phyloP scores from a whole-genome alignment of 2,797 vertebrate species.

The Serranus cabrilla region DNA sequence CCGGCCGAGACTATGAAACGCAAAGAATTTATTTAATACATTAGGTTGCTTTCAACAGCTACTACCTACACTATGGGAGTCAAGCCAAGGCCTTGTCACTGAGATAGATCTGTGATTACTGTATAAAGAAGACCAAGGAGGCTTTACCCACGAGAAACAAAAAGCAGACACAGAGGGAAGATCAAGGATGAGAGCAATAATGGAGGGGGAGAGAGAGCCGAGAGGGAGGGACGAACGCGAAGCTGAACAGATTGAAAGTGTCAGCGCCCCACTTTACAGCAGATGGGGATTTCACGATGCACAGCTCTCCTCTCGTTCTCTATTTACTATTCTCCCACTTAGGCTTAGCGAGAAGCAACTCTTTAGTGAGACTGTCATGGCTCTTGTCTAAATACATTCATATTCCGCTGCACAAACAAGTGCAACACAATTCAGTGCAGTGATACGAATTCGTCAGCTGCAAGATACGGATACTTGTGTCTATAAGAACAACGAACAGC shows the following conservation, averaged over 20 bases:
- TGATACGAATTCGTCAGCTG: constrained; percentile 64
- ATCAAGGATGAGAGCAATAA: constrained; percentile 72
- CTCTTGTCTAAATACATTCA: constrained; percentile 64
- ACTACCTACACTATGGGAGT: constrained; percentile 31
- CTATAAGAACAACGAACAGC: constrained; percentile 57
- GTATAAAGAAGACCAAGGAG: constrained; percentile 54
- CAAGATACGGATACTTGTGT: constrained; percentile 51
- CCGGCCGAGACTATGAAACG: constrained; percentile 9
- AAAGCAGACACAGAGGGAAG: constrained; percentile 56
- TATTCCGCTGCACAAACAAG: constrained; percentile 65
- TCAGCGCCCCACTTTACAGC: constrained; percentile 78
- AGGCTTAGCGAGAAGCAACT: constrained; percentile 73
- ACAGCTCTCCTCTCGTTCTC: constrained; percentile 67
- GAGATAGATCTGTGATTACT: constrained; percentile 64
- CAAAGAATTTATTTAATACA: constrained; percentile 38
- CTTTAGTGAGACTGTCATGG: constrained; percentile 62
- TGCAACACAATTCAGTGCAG: constrained; percentile 39
- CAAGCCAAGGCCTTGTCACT: constrained; percentile 47
- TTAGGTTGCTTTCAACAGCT: constrained; percentile 42
- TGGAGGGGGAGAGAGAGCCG: constrained; percentile 44
- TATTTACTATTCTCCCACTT: constrained; percentile 80
- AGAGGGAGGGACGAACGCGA: constrained; percentile 52
- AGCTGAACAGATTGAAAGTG: constrained; percentile 81
- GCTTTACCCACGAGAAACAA: constrained; percentile 60
- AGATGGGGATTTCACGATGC: constrained; percentile 84